Conservation (phyloP, 2,113 vertebrate species). For the Bungarus multicinctus region DNA sequence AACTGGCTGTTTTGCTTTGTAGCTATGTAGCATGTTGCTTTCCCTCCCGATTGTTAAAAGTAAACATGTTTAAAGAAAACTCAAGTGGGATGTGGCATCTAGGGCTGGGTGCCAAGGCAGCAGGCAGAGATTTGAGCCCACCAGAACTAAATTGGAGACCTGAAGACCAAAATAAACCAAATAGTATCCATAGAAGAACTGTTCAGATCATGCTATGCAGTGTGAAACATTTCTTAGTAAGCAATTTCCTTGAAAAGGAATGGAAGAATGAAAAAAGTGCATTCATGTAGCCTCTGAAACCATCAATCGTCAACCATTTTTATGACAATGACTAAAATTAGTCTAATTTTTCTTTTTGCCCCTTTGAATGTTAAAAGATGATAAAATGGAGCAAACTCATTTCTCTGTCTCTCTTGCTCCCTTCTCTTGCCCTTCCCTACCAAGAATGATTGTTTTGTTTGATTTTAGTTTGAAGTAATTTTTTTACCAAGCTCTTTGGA, state of each 20-base stretch:
- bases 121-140: neutral
- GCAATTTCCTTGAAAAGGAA: slow-evolving; percentile 1
- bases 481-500: neutral
- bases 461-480: neutral
- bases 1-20: neutral
- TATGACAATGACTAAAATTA: neutral
- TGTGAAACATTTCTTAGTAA: neutral
- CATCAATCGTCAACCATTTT: neutral
- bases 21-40: neutral
- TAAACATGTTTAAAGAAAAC: neutral
- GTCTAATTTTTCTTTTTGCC: neutral
- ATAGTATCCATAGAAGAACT: neutral
- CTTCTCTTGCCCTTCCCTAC: neutral
- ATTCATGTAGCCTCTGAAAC: neutral
- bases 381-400: neutral
- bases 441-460: neutral
- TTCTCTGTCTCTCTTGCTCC: neutral
- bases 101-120: neutral
- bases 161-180: neutral
- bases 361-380: neutral
- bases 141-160: neutral
- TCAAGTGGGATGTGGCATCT: neutral
- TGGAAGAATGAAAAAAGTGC: neutral
- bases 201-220: accelerated
- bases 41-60: neutral